These are phyloP conservation scores for Valencia hispanica DNA, from an alignment of 2,797 vertebrate species.

Conservation along the genomic window DNA sequence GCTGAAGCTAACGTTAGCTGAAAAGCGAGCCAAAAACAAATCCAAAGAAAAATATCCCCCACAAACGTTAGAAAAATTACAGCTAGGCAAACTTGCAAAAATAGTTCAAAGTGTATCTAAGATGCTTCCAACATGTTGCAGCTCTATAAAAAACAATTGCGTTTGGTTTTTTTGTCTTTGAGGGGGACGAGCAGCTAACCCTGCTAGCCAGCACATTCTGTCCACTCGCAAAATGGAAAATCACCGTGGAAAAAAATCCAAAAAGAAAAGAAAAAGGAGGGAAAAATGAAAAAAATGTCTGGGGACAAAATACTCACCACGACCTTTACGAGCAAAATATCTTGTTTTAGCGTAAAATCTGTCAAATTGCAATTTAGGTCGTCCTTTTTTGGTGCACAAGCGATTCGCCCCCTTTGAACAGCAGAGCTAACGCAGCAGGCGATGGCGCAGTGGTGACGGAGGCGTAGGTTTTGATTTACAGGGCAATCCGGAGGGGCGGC, in stretches of 20 bases:
- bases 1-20: conserved; percentile 48
- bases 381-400: conserved; percentile 57
- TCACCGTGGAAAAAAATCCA: conserved; percentile 73
- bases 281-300: conserved; percentile 80
- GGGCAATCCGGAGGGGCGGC: conserved; percentile 13
- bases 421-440: conserved; percentile 39
- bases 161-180: conserved; percentile 43
- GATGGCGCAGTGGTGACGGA: conserved; percentile 49
- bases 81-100: conserved; percentile 56
- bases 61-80: conserved; percentile 63
- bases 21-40: conserved; percentile 63
- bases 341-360: conserved; percentile 76
- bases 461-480: background rate
- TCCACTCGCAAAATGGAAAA: conserved; percentile 72
- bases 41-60: conserved; percentile 60
- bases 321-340: conserved; percentile 82
- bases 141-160: conserved; percentile 51
- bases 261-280: conserved; percentile 74
- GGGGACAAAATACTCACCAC: conserved; percentile 85
- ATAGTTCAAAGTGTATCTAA: conserved; percentile 46
- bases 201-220: conserved; percentile 63
- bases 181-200: conserved; percentile 47
- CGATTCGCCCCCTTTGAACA: conserved; percentile 37
- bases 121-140: conserved; percentile 54
- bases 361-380: conserved; percentile 65